A percentile compares a stretch with the other conserved stretches of the same genome.
These are phyloP conservation scores for Leucophora obtusa DNA, from an alignment of 2,888 invertebrate genomes.

Conservation along the genomic window DNA sequence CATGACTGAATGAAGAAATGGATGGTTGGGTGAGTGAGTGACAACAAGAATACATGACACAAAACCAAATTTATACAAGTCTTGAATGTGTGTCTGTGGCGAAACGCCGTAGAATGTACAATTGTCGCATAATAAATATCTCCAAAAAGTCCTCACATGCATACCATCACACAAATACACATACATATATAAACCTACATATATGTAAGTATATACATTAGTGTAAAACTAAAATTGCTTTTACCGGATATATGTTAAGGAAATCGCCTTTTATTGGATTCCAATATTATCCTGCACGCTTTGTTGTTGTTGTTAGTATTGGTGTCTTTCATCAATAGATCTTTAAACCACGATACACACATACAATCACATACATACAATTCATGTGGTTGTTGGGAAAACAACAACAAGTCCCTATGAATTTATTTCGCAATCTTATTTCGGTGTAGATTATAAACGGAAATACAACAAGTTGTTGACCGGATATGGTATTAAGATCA, in stretches of 20 bases:
- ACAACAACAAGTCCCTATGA: slow-evolving; percentile 41
- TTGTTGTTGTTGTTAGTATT: slow-evolving; percentile 10
- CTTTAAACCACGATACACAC: not conserved
- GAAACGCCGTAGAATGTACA: slow-evolving; percentile 1
- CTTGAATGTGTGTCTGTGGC: slow-evolving; percentile 30
- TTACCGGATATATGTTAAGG: slow-evolving; percentile 59
- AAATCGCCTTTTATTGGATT: slow-evolving; percentile 63
- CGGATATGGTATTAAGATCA: slow-evolving; percentile 55
- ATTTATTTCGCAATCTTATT: slow-evolving; percentile 46
- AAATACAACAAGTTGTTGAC: slow-evolving; percentile 63
- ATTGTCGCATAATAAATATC: slow-evolving; percentile 26
- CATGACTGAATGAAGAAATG: slow-evolving; percentile 11
- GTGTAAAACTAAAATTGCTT: not conserved
- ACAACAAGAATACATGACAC: slow-evolving; percentile 47
- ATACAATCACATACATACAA: slow-evolving; percentile 2
- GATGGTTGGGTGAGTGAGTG: not conserved
- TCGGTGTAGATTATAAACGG: slow-evolving; percentile 49
- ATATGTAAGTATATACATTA: not conserved
- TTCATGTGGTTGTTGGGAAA: not conserved
- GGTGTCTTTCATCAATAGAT: slow-evolving; percentile 34
- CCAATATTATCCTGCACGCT: slow-evolving; percentile 41
- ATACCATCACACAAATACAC: not conserved
- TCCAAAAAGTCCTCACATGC: not conserved
- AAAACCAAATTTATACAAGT: slow-evolving; percentile 51
- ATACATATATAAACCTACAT: not conserved